Evolutionary conservation across 2,113 vertebrate genomes (phyloP).

Genomic region (Setophaga coronata): DNA sequence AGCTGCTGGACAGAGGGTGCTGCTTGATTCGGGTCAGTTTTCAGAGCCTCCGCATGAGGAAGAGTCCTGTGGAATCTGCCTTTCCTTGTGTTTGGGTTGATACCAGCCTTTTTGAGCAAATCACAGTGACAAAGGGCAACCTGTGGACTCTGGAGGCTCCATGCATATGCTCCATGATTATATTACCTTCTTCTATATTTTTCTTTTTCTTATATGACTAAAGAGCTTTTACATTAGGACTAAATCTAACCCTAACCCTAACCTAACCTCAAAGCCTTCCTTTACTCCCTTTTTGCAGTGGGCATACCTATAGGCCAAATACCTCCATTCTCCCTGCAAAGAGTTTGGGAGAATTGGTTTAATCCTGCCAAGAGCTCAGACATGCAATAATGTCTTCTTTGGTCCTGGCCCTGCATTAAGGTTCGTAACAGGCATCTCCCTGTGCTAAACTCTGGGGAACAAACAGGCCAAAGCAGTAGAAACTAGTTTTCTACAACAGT

Average conservation of each 20-base stretch:
- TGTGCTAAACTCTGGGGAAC: not conserved
- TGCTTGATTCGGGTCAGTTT: not conserved
- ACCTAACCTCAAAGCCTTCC: not conserved
- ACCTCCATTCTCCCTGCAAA: not conserved
- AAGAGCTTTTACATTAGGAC: not conserved
- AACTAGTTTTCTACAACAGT: not conserved
- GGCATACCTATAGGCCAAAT: not conserved
- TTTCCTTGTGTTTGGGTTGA: rapidly evolving
- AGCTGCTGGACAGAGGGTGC: not conserved
- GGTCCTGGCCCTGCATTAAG: not conserved
- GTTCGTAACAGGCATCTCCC: not conserved
- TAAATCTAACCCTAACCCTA: not conserved
- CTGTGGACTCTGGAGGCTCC: not conserved
- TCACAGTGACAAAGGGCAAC: not conserved
- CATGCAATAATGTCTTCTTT: not conserved
- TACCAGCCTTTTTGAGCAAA: not conserved
- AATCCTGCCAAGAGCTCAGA: not conserved
- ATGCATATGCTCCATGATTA: not conserved
- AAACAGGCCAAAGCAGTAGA: not conserved
- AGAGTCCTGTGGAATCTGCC: not conserved
- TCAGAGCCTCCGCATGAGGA: rapidly evolving
- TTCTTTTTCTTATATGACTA: not conserved
- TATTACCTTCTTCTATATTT: not conserved
- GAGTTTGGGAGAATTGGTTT: not conserved
- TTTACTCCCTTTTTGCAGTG: not conserved